Evolutionary conservation across 2,113 vertebrate species (phyloP), one percentile per base, ranked within the genome.

Genomic region (Gallinago jamesoni): DNA sequence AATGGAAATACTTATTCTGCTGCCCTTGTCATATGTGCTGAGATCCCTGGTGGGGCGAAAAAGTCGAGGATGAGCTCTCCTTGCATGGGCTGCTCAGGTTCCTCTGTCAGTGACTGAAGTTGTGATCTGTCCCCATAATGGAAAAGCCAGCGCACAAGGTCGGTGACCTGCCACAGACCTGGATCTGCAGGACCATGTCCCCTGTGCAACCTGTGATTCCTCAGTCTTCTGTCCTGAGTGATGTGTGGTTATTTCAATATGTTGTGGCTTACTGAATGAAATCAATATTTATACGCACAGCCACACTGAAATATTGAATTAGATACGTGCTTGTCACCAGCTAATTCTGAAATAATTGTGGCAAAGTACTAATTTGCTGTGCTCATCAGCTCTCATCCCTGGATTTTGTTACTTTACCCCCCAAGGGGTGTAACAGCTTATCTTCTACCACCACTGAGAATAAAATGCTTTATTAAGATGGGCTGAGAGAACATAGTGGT

Each of bases 41-140:
- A 80, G 72, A 78, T 66, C 57, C 16, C 8, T 5, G 5, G n/a
- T 1, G 16, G 3, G 3, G 10, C 7, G 22, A 66, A 69, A 53
- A 72, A 74, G 31, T 63, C 50, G 45, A 31, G 70, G 31, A 67
- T 53, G 45, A 31, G 8, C 7, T 82, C 30, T 57, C 37, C 14
- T 64, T 52, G 62, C 4, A 7, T 9, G 31, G 28, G 2, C 60
- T 91, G 56, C 47, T 62, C 7, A 57, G 48, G 52, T 55, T 89
- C 30, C 43, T 85, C 48, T 75, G 56, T 45, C 25, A 48, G n/a
- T 37, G 22, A 14, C 43, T 73, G 48, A 56, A 68, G 10, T 60
- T 0, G 1, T 56, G 14, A 48, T 62, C n/a, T 83, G 21, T 62
- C 63, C 48, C 37, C 0, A 0, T 35, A 79, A 50, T 41, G 22